Percentiles rank a stretch among this genome's conserved stretches.
Evolutionary conservation across 2,797 vertebrate species (phyloP).

Genomic region (Rhyacichthys aspro): DNA sequence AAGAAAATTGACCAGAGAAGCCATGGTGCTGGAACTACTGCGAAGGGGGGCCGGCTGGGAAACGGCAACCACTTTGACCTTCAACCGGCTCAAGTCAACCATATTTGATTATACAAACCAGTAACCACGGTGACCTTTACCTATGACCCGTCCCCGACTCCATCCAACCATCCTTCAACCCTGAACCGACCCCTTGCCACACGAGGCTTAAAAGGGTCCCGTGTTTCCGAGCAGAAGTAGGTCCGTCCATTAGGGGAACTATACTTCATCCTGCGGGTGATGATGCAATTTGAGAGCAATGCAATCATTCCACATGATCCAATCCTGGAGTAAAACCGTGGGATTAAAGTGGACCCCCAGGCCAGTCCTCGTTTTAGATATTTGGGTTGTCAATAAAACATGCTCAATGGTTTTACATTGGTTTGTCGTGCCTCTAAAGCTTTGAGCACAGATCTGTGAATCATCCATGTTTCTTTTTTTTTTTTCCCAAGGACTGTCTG

Average conservation of each 20-base stretch:
- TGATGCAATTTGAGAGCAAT: conserved; percentile 73
- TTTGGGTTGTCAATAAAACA: conserved; percentile 46
- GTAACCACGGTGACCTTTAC: conserved; percentile 42
- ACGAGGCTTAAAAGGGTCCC: conserved; percentile 29
- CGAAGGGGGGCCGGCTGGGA: conserved; percentile 5
- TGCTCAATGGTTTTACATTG: conserved; percentile 31
- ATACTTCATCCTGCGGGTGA: conserved; percentile 61
- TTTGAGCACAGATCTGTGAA: conserved; percentile 34
- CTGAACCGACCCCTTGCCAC: conserved; percentile 35
- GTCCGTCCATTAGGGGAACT: conserved; percentile 45
- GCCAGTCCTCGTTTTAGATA: conserved; percentile 45
- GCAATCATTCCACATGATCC: conserved; percentile 64
- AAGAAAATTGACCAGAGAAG: conserved; percentile 59
- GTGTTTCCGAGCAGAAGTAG: conserved; percentile 26
- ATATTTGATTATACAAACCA: conserved; percentile 54
- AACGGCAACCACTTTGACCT: conserved; percentile 57
- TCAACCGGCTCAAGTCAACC: conserved; percentile 34
- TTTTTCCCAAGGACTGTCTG: conserved; percentile 11
- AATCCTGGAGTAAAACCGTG: conserved; percentile 41
- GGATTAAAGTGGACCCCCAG: conserved; percentile 59
- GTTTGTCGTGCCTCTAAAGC: conserved; percentile 33
- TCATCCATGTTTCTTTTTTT: conserved; percentile 26
- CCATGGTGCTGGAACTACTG: conserved; percentile 16
- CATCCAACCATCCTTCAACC: conserved; percentile 24
- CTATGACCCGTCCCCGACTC: conserved; percentile 24